phyloP scores from a whole-genome alignment of 2,888 invertebrate genomes.

The Orchestes rusci region DNA sequence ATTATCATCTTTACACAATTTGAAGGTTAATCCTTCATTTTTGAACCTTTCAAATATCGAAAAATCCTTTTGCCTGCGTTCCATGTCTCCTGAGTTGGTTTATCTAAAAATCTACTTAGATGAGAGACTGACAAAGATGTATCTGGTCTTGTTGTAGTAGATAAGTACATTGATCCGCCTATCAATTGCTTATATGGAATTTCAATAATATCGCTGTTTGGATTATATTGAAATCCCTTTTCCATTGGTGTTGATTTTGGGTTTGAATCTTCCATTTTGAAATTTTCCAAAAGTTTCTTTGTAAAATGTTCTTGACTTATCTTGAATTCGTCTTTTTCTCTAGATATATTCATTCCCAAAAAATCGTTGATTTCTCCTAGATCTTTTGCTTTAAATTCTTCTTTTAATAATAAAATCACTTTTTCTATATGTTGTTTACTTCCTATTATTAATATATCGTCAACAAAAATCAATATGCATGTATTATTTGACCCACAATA shows the following conservation, averaged over 20 bases:
- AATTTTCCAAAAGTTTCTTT: conserved; percentile 16
- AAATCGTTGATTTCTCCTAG: not conserved
- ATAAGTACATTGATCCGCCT: conserved; percentile 6
- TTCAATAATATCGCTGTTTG: conserved; percentile 11
- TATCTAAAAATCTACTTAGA: conserved; percentile 20
- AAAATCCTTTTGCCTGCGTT: conserved; percentile 24
- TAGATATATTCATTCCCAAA: conserved; percentile 1
- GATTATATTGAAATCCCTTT: conserved; percentile 19
- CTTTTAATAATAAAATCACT: conserved; percentile 18
- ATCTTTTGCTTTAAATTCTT: conserved; percentile 18
- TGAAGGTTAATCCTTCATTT: conserved; percentile 1
- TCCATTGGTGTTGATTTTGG: conserved; percentile 11
- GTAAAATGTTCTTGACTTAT: conserved; percentile 18
- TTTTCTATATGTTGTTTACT: conserved; percentile 8
- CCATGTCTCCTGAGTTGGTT: conserved; percentile 21
- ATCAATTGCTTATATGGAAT: conserved; percentile 24
- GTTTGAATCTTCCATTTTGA: conserved; percentile 13
- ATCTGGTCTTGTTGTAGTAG: conserved; percentile 24
- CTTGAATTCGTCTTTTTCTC: not conserved
- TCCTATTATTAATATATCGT: conserved; percentile 16
- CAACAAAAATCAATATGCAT: conserved; percentile 21
- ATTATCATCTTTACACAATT: not conserved
- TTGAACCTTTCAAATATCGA: conserved; percentile 21
- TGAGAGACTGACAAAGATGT: conserved; percentile 23
- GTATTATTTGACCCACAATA: conserved; percentile 3